These are phyloP conservation scores for Lagodon rhomboides DNA, from an alignment of 2,797 vertebrate species.

Conservation along the genomic window DNA sequence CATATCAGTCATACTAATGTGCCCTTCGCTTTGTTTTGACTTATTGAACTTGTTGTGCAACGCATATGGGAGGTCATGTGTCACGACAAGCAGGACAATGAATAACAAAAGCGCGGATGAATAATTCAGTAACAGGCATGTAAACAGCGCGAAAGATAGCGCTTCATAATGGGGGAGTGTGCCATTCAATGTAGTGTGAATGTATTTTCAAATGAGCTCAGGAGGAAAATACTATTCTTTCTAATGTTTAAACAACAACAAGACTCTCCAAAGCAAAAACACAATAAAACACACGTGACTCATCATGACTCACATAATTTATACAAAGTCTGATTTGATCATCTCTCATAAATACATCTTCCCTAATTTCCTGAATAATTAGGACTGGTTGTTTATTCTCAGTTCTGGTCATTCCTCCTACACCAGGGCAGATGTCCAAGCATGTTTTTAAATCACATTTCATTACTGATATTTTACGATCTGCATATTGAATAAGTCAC, in stretches of 20 bases:
- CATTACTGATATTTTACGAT: constrained; percentile 6
- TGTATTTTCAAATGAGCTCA: neutral
- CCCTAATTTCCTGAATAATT: neutral
- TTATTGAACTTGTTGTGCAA: neutral
- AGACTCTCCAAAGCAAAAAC: neutral
- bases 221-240: neutral
- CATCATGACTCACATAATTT: neutral
- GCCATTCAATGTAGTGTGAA: neutral
- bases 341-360: neutral
- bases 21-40: neutral
- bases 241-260: neutral
- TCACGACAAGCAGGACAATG: neutral
- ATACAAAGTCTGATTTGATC: neutral
- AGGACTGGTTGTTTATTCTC: neutral
- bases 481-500: constrained; percentile 23
- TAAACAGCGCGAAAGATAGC: neutral
- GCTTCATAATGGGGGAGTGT: neutral
- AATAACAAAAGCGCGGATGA: constrained; percentile 10
- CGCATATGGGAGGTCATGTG: constrained; percentile 7
- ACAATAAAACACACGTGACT: neutral
- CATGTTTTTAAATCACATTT: constrained; percentile 1
- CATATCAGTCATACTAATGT: neutral
- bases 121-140: constrained; percentile 16
- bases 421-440: constrained; percentile 8
- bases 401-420: constrained; percentile 2